Percentiles rank a stretch among this genome's conserved stretches.
Conservation (phyloP, 2,113 vertebrate genomes). For the Pungitius pungitius region DNA sequence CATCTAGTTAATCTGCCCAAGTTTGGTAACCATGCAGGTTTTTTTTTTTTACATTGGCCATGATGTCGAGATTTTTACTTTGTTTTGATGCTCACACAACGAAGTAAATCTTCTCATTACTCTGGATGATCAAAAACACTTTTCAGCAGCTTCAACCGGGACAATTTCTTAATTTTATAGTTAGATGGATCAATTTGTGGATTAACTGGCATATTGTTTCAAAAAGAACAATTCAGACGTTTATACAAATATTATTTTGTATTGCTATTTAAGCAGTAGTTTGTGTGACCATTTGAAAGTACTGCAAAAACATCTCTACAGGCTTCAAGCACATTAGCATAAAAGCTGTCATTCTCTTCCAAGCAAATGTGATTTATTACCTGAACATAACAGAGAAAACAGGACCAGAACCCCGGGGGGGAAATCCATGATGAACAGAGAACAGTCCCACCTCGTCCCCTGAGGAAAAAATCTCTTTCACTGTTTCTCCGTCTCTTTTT, state of each 20-base stretch:
- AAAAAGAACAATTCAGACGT: not conserved
- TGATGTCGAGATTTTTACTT: not conserved
- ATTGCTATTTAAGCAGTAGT: not conserved
- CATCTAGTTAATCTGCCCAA: not conserved
- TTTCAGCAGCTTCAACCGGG: not conserved
- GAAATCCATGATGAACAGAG: slow-evolving; percentile 68
- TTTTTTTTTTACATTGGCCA: not conserved
- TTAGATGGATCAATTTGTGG: not conserved
- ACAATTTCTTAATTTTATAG: not conserved
- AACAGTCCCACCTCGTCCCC: slow-evolving; percentile 18
- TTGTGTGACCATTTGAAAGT: not conserved
- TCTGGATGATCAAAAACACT: not conserved
- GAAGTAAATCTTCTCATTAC: not conserved
- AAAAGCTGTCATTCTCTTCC: not conserved
- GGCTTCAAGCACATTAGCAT: not conserved
- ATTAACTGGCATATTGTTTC: not conserved
- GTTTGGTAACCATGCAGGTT: not conserved
- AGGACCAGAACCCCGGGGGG: slow-evolving; percentile 53
- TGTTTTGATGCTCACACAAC: not conserved
- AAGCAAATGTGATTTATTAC: slow-evolving; percentile 48
- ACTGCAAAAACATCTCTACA: not conserved
- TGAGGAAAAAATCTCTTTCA: not conserved
- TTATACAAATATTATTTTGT: not conserved
- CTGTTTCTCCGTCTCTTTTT: slow-evolving; percentile 33
- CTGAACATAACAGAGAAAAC: slow-evolving; percentile 61